Evolutionary conservation across 2,113 vertebrate species (phyloP), one percentile per base, ranked within the genome.

Genomic region (Heterotis niloticus): DNA sequence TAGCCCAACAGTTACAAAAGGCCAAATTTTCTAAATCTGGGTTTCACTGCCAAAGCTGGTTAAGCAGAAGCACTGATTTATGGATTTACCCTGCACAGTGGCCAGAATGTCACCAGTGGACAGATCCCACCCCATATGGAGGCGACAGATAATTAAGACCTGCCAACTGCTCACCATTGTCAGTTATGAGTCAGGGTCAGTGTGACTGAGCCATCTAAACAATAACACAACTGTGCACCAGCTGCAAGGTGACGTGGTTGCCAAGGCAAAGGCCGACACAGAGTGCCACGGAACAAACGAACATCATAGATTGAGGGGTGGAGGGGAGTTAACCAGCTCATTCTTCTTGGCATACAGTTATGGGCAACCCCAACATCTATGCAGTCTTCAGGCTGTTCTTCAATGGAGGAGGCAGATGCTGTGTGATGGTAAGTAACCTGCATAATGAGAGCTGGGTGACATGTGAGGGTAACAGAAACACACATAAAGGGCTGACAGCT

Each of bases 131-230:
- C 14, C 28, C 10, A n/a, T 56, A 54, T 59, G 65, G 3, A 51
- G 56, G 28, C 20, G 26, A 18, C 17, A 24, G 52, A 23, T n/a
- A 77, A 77, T 77, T 77, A 67, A 56, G 64, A 65, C 23, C 44
- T 10, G 76, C 20, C 4, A n/a, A 29, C 7, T 52, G 67, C 20
- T 34, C 64, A 51, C 17, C 74, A 23, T 69, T 10, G n/a, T 64
- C 23, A 54, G 75, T 29, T 5, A 34, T n/a, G 16, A 52, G 5
- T 18, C 13, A 71, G 69, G n/a, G 26, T 44, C 67, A 29, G 24
- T 12, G 17, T 26, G 52, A 10, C 24, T 26, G n/a, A 34, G n/a
- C 56, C 77, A 34, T 51, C 70, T 78, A 71, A 62, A 64, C 12
- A 13, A 78, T 62, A 20, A 52, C 1, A 5, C 44, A 13, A 1